Percentiles rank a stretch among this genome's conserved stretches.
Conservation (phyloP, 2,113 vertebrate genomes). For the Rhagologus leucostigma region DNA sequence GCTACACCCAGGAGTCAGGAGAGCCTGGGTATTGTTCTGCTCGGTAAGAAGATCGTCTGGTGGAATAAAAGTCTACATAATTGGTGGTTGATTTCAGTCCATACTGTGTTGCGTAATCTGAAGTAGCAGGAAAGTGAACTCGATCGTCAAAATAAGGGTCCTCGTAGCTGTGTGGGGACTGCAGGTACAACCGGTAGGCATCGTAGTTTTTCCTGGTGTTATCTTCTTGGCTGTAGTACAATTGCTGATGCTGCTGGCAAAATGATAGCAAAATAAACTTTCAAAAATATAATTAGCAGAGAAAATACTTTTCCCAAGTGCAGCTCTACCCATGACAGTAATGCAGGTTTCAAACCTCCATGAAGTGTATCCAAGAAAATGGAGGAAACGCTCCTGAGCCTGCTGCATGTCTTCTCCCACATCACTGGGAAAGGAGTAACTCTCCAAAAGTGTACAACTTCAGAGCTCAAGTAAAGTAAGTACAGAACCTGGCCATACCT, state of each 20-base stretch:
- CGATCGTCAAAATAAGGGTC: conserved; percentile 90
- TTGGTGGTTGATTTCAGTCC: conserved; percentile 92
- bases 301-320: background rate
- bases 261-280: conserved; percentile 11
- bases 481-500: background rate
- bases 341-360: background rate
- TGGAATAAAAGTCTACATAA: conserved; percentile 97
- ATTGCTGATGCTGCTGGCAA: conserved; percentile 79
- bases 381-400: background rate
- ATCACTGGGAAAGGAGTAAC: too few relatives aligned
- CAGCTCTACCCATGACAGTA: background rate
- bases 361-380: background rate
- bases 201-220: conserved; percentile 88
- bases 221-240: conserved; percentile 89
- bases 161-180: conserved; percentile 91
- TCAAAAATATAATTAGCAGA: background rate
- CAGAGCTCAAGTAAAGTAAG: background rate
- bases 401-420: background rate
- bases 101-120: conserved; percentile 85
- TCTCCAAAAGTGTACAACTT: background rate
- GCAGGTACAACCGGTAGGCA: conserved; percentile 89
- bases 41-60: conserved; percentile 89
- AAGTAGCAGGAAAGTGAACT: conserved; percentile 83
- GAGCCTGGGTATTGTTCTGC: conserved; percentile 96
- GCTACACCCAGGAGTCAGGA: conserved; percentile 97